Evolutionary conservation across 2,113 vertebrate genomes (phyloP).

Genomic region (Delphinapterus leucas): DNA sequence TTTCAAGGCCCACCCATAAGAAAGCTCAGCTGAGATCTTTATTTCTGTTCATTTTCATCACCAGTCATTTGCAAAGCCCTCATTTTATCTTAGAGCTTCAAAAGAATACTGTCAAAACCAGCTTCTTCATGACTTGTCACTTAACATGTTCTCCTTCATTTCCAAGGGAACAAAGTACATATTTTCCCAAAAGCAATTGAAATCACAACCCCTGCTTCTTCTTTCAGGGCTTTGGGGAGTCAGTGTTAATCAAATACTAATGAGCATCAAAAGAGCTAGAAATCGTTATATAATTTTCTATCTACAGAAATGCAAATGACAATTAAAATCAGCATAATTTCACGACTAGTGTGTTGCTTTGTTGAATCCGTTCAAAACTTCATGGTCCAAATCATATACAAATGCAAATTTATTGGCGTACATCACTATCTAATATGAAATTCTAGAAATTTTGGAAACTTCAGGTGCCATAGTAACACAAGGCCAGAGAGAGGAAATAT

Average conservation of each 20-base stretch:
- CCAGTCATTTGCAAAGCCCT: neutral
- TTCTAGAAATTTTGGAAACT: constrained; percentile 3
- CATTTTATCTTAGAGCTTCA: constrained; percentile 35
- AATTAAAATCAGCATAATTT: constrained; percentile 32
- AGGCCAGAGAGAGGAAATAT: neutral
- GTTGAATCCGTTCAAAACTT: neutral
- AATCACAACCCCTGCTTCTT: constrained; percentile 29
- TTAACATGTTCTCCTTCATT: neutral
- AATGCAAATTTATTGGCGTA: neutral
- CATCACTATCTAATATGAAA: neutral
- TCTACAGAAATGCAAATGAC: constrained; percentile 55
- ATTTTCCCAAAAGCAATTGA: constrained; percentile 25
- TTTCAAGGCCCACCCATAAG: neutral
- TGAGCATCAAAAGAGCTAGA: constrained; percentile 22
- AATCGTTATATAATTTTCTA: constrained; percentile 18
- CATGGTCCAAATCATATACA: neutral
- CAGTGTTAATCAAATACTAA: constrained; percentile 29
- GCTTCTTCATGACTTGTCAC: constrained; percentile 12
- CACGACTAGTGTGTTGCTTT: neutral
- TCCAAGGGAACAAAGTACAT: constrained; percentile 19
- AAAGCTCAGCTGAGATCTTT: neutral
- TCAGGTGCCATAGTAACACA: neutral
- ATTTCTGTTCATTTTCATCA: constrained; percentile 36
- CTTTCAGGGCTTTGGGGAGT: neutral
- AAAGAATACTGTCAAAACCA: constrained; percentile 24